Evolutionary conservation across 2,888 invertebrate species (phyloP).

Genomic region (Opisthograptis luteolata): DNA sequence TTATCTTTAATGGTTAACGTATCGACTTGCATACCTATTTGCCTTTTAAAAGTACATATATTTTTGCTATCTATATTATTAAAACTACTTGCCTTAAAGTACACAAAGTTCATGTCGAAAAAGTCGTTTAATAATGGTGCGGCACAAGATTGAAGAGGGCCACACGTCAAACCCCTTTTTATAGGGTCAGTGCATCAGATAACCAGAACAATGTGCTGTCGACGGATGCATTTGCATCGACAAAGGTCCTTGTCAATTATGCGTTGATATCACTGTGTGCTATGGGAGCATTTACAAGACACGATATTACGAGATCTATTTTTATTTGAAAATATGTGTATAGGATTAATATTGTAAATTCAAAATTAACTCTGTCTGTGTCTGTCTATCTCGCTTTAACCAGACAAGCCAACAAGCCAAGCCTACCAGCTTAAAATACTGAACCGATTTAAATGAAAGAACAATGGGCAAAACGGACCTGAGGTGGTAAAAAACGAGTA

Average conservation of each 20-base stretch:
- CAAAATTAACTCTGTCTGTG: no score
- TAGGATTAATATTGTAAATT: no score
- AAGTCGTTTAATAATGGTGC: conserved; percentile 45
- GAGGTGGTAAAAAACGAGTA: no score
- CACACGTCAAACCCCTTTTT: conserved; percentile 56
- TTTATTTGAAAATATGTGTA: no score
- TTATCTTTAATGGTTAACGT: no score
- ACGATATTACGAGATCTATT: conserved; percentile 30
- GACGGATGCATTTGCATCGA: conserved; percentile 66
- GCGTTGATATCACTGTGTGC: conserved; percentile 58
- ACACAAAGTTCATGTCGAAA: conserved; percentile 53
- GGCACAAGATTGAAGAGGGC: conserved; percentile 54
- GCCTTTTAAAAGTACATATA: no score
- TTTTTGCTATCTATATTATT: not conserved
- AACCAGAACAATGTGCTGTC: conserved; percentile 64
- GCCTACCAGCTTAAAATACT: no score
- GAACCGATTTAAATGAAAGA: no score
- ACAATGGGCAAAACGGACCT: no score
- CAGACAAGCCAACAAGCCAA: no score
- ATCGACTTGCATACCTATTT: no score
- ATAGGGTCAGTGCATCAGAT: conserved; percentile 70
- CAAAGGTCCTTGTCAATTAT: conserved; percentile 76
- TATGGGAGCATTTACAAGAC: conserved; percentile 44
- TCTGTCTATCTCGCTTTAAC: no score
- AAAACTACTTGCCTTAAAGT: conserved; percentile 54